These are phyloP conservation scores for Malurus elegans DNA, from an alignment of 2,113 vertebrate species.

Conservation along the genomic window DNA sequence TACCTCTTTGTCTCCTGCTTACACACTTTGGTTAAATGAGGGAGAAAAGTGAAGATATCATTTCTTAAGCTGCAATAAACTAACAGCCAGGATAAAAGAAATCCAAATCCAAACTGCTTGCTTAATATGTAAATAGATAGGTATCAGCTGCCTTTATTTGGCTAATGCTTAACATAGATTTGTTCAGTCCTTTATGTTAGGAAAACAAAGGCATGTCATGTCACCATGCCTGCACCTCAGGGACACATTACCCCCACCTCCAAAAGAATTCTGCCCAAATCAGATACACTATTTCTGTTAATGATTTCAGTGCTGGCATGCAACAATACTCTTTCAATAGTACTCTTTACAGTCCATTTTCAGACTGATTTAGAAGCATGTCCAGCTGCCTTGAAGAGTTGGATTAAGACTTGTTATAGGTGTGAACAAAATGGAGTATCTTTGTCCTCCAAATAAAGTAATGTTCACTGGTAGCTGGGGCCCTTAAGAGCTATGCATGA, in stretches of 20 bases:
- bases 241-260: neutral
- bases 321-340: neutral
- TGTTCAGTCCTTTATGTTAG: neutral
- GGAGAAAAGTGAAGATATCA: neutral
- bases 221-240: neutral
- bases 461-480: neutral
- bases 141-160: neutral
- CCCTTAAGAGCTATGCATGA: neutral
- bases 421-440: neutral
- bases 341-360: neutral
- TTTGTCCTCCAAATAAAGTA: neutral
- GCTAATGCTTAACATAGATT: neutral
- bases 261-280: neutral
- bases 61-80: neutral
- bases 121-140: neutral
- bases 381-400: neutral
- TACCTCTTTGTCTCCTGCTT: neutral
- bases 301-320: neutral
- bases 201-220: slow-evolving; percentile 14
- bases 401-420: neutral
- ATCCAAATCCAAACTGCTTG: neutral
- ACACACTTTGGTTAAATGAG: neutral
- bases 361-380: neutral
- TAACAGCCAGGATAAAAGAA: neutral
- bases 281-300: neutral